A percentile compares a stretch with the other conserved stretches of the same genome.
These are phyloP conservation scores for Bryconaethiops microstoma DNA, from an alignment of 2,797 vertebrate genomes.

Conservation along the genomic window DNA sequence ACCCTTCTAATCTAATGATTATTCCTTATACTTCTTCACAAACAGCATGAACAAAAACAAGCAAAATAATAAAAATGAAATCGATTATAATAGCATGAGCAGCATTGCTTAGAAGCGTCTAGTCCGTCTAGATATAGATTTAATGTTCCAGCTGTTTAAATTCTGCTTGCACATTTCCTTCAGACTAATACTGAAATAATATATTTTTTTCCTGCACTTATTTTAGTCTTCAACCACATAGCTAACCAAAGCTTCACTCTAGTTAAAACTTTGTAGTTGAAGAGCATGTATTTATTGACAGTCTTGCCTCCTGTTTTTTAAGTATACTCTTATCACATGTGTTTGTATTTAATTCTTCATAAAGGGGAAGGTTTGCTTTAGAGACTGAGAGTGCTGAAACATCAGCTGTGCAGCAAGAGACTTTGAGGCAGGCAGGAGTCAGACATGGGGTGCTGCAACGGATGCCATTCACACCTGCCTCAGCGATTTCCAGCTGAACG, in stretches of 20 bases:
- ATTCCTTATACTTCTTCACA: not conserved
- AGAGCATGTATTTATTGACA: not conserved
- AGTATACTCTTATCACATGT: not conserved
- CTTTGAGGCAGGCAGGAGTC: slow-evolving; percentile 20
- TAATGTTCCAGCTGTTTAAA: too few species aligned
- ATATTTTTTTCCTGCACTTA: too few species aligned
- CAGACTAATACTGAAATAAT: not conserved
- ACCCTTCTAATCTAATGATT: not conserved
- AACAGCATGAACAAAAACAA: not conserved
- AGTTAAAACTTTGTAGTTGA: slow-evolving; percentile 21
- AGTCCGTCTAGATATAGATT: not conserved
- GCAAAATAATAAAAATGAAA: not conserved
- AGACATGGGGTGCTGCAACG: slow-evolving; percentile 39
- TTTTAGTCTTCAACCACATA: not conserved
- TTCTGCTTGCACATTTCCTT: too few species aligned
- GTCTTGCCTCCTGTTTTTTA: not conserved
- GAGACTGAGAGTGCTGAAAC: not conserved
- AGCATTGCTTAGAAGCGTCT: not conserved
- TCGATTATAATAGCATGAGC: too few species aligned
- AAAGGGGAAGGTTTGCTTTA: slow-evolving; percentile 14
- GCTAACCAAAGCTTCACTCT: not conserved
- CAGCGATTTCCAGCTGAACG: slow-evolving; percentile 77
- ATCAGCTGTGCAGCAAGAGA: slow-evolving; percentile 39
- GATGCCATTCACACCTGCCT: slow-evolving; percentile 54
- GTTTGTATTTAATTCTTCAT: not conserved